These are phyloP conservation scores for Ochotona princeps DNA, from an alignment of 2,113 vertebrate species.

Conservation along the genomic window DNA sequence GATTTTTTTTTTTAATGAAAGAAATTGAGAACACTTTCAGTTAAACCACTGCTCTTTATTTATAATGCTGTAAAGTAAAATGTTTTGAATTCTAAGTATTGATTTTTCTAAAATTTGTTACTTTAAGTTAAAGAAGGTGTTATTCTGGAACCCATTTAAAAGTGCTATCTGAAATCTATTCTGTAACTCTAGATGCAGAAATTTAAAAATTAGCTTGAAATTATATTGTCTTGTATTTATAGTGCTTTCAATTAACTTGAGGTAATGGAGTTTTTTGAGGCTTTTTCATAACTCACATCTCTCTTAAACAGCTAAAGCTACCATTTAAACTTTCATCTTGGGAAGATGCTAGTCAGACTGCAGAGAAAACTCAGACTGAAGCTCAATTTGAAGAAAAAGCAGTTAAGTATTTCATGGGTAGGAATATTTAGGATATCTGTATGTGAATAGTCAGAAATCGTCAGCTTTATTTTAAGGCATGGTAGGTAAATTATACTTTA, in stretches of 20 bases:
- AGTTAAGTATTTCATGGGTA: conserved; percentile 82
- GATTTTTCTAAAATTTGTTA: conserved; percentile 47
- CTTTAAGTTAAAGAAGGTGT: conserved; percentile 7
- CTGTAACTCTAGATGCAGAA: conserved; percentile 48
- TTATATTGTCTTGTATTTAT: conserved; percentile 38
- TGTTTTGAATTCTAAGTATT: conserved; percentile 54
- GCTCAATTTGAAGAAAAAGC: conserved; percentile 81
- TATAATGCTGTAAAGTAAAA: conserved; percentile 9
- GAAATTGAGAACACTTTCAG: not conserved
- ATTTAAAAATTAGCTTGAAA: conserved; percentile 53
- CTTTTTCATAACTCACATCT: conserved; percentile 70
- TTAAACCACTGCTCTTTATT: conserved; percentile 11
- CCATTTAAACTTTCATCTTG: conserved; percentile 68
- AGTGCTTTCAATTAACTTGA: conserved; percentile 64
- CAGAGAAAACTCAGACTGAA: conserved; percentile 77
- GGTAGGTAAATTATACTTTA: conserved; percentile 36
- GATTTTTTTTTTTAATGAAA: conserved; percentile 50
- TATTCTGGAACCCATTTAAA: conserved; percentile 22
- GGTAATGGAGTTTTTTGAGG: conserved; percentile 58
- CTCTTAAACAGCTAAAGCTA: conserved; percentile 79
- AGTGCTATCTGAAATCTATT: not conserved
- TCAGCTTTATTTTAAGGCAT: conserved; percentile 47
- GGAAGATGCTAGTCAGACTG: conserved; percentile 78
- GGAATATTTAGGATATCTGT: conserved; percentile 72
- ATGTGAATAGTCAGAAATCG: conserved; percentile 33